These are phyloP conservation scores for Erannis defoliaria DNA, from an alignment of 2,888 invertebrate genomes.

Conservation along the genomic window DNA sequence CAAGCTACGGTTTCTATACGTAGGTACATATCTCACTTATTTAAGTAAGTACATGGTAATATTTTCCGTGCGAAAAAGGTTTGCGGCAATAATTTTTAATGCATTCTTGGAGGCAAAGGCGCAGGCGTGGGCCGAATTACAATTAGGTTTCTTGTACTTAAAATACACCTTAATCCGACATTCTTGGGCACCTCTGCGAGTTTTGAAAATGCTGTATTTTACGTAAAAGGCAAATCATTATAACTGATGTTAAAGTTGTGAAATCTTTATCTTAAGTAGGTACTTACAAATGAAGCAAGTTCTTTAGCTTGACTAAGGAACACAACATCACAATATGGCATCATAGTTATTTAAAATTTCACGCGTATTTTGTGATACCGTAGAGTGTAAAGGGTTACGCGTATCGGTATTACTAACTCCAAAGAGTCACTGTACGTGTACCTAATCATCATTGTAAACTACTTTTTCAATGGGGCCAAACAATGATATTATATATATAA, in stretches of 20 bases:
- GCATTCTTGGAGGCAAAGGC: conserved; percentile 70
- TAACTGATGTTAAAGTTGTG: background rate
- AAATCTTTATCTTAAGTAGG: too few species aligned
- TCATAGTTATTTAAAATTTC: too few species aligned
- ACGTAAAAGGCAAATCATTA: conserved; percentile 11
- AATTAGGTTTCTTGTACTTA: conserved; percentile 65
- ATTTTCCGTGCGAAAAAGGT: conserved; percentile 71
- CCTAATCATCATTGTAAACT: too few species aligned
- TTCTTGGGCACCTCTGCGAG: conserved; percentile 43
- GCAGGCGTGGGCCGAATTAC: conserved; percentile 71
- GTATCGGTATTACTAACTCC: too few species aligned
- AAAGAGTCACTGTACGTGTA: too few species aligned
- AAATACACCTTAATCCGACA: conserved; percentile 59
- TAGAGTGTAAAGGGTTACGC: too few species aligned
- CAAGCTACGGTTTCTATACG: conserved; percentile 50
- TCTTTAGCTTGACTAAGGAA: too few species aligned
- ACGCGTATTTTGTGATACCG: too few species aligned
- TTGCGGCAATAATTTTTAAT: conserved; percentile 71
- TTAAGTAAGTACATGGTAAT: conserved; percentile 60
- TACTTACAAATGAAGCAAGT: too few species aligned
- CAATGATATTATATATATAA: too few species aligned
- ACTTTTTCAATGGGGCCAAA: too few species aligned
- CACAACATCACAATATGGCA: too few species aligned
- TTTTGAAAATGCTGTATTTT: conserved; percentile 26
- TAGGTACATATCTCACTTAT: conserved; percentile 68